Evolutionary conservation across 2,888 invertebrate genomes (phyloP).

Genomic region (Tenthredo distinguenda): DNA sequence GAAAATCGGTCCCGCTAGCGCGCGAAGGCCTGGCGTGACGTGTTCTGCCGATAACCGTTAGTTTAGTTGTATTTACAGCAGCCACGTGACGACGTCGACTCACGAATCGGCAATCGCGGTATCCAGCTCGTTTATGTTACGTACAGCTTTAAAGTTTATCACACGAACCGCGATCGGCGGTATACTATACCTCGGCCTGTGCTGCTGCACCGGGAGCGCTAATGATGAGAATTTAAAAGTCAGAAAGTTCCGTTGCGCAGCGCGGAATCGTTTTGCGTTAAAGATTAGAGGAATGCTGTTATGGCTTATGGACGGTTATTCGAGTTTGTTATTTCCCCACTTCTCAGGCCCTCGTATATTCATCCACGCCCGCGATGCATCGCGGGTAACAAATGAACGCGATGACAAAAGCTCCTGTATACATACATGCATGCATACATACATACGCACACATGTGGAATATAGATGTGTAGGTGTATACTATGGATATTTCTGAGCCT

Average conservation of each 20-base stretch:
- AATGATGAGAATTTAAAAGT: conserved; percentile 42
- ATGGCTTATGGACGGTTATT: not conserved
- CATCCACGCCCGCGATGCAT: not conserved
- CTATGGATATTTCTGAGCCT: not conserved
- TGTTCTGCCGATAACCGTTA: conserved; percentile 76
- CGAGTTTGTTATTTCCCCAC: not conserved
- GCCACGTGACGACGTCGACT: conserved; percentile 43
- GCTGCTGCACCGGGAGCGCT: not conserved
- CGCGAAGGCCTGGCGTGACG: conserved; percentile 69
- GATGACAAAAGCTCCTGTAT: conserved; percentile 16
- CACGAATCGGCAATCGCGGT: conserved; percentile 39
- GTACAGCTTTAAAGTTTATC: conserved; percentile 12
- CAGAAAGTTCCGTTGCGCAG: conserved; percentile 23
- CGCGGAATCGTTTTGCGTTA: conserved; percentile 1
- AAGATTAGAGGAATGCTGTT: conserved; percentile 18
- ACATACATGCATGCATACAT: not conserved
- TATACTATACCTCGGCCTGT: conserved; percentile 1
- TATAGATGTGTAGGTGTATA: not conserved
- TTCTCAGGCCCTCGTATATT: not conserved
- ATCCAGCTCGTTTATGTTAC: not conserved
- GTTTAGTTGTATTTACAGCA: conserved; percentile 57
- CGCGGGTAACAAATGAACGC: conserved; percentile 14
- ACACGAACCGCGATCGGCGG: conserved; percentile 32
- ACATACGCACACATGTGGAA: not conserved
- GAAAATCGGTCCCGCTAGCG: conserved; percentile 75